Base-by-base conservation (phyloP, 2,888 invertebrate species). In the Drosophila quinaria region DNA sequence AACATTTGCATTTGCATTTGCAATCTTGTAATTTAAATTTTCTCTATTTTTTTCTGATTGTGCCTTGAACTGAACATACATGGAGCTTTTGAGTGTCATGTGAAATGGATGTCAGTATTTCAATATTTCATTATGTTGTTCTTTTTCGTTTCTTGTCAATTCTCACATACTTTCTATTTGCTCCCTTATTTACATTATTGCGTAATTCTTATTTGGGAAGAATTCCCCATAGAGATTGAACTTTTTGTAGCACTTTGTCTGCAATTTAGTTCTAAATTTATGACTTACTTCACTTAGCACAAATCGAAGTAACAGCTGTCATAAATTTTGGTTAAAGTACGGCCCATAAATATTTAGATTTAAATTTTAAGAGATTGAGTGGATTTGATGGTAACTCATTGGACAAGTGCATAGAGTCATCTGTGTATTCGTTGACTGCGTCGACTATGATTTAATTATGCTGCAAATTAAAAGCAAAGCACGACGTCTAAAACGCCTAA, bases 381-480 rank as follows among this genome's bases (percentile, higher is more conserved):
- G 65, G 41, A 49, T 68, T 44, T 58, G 55, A 62, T 52, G 74
- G 79, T 74, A 65, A 75, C 67, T 64, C 76, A 74, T 75, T 55
- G 46, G 54, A 39, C 55, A 46, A 65, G 58, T 15, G 60, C 15
- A 9, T 13, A n/a, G 17, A 13, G 22, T 51, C 50, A 37, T 42
- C 41, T 68, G 15, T 63, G n/a, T 6, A 4, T 37, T 10, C 17
- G 41, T 41, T 42, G 19, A 42, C 42, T 42, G 44, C 55, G 63
- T 29, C 1, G 29, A 56, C 63, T 37, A 70, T 81, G 76, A 84
- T 89, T 89, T 84, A 84, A 84, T 84, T 89, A 84, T 70, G 73
- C 62, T 69, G 84, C 75, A 86, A 88, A 88, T 84, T 78, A 75
- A 83, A 88, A 82, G 78, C 83, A 80, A 88, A 82, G 78, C 83